Conservation (phyloP, 2,888 invertebrate species). For the Rhagonycha lutea region DNA sequence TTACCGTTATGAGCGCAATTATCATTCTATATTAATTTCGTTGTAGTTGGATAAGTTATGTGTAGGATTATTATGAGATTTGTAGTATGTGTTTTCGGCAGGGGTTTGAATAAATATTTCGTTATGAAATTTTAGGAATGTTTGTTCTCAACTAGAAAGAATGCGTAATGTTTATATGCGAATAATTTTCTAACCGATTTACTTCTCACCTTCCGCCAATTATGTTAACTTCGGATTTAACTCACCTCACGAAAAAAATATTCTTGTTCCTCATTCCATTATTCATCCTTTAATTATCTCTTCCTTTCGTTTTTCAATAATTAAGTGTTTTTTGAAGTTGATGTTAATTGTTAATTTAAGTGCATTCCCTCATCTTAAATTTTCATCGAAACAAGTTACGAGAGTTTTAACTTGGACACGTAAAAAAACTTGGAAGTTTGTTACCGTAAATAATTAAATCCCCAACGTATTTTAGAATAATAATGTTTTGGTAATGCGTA, state of each 20-base stretch:
- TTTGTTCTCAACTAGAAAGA: conserved; percentile 10
- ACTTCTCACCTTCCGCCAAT: conserved; percentile 1
- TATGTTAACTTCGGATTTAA: neutral
- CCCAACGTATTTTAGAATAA: neutral
- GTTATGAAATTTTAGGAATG: conserved; percentile 10
- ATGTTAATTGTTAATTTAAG: neutral
- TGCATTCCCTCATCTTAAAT: neutral
- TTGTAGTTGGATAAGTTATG: neutral
- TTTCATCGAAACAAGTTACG: neutral
- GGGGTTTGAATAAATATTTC: conserved; percentile 11
- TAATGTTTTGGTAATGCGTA: conserved; percentile 24
- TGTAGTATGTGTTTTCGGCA: conserved; percentile 10
- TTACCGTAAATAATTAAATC: neutral
- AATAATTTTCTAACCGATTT: conserved; percentile 10
- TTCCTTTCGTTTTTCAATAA: neutral
- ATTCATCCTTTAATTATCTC: neutral
- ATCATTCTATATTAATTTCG: neutral
- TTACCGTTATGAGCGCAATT: neutral
- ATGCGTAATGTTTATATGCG: conserved; percentile 8
- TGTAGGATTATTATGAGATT: conserved; percentile 3
- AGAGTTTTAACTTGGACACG: neutral
- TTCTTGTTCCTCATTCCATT: neutral
- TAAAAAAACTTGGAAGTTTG: neutral
- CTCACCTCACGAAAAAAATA: neutral
- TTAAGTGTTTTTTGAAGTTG: neutral